Conservation (phyloP, 2,888 invertebrate species). For the Drosophila percnosoma region DNA sequence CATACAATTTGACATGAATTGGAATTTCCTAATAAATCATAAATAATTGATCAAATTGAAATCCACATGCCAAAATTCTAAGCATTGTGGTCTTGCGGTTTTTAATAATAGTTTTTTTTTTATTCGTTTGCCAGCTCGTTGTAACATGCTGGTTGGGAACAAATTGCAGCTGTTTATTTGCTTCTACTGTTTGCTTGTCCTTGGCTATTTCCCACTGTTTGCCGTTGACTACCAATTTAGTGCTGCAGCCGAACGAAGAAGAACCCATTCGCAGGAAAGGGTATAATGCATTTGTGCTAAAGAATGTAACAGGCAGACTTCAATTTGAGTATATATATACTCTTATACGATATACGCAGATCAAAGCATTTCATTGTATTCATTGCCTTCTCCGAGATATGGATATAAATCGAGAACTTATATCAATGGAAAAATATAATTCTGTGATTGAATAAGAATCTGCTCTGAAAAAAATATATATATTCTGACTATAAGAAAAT, state of each 20-base stretch:
- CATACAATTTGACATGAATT: not conserved
- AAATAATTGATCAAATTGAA: not conserved
- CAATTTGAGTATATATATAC: not conserved
- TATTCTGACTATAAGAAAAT: not conserved
- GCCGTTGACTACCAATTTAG: constrained; percentile 52
- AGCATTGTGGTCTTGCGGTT: not conserved
- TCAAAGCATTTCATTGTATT: not conserved
- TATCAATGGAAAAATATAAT: not conserved
- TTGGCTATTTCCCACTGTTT: constrained; percentile 34
- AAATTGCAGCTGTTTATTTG: constrained; percentile 41
- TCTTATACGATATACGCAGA: not conserved
- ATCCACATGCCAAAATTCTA: not conserved
- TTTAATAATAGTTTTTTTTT: not conserved
- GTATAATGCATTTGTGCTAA: not conserved
- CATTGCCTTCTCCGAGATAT: not conserved
- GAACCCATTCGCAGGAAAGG: not conserved
- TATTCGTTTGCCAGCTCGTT: constrained; percentile 18
- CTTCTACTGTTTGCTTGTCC: constrained; percentile 34
- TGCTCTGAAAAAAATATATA: not conserved
- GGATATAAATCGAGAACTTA: not conserved
- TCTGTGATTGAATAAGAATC: not conserved
- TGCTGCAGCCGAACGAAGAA: constrained; percentile 7
- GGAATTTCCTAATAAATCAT: no score
- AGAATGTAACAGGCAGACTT: not conserved
- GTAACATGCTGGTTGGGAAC: constrained; percentile 12